A percentile compares a stretch with the other conserved stretches of the same genome.
Conservation (phyloP, 2,888 invertebrate genomes). For the Agrochola lota region DNA sequence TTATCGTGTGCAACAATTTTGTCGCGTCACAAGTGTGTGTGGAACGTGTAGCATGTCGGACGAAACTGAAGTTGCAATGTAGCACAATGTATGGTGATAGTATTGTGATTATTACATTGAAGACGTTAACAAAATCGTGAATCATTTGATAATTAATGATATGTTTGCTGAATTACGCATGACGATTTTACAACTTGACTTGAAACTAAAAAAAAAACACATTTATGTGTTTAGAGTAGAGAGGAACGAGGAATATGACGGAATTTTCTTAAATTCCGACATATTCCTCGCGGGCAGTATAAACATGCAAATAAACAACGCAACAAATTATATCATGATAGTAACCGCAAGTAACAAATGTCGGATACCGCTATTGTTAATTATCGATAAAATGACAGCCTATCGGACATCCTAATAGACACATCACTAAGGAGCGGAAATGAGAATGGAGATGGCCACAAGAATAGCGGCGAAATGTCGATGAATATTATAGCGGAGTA, state of each 20-base stretch:
- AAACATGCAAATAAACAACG: not conserved
- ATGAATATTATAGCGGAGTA: not conserved
- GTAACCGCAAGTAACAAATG: conserved; percentile 13
- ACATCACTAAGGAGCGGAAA: conserved; percentile 27
- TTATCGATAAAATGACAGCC: conserved; percentile 34
- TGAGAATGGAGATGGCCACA: conserved; percentile 14
- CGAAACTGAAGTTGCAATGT: conserved; percentile 74
- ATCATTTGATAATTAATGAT: conserved; percentile 3
- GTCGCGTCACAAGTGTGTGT: conserved; percentile 78
- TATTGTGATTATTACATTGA: conserved; percentile 31
- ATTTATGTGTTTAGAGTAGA: too few relatives aligned
- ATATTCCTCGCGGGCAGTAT: not conserved
- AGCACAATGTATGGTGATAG: conserved; percentile 65
- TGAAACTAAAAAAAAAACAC: not conserved
- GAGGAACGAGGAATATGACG: too few relatives aligned
- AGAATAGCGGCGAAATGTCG: conserved; percentile 5
- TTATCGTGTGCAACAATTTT: conserved; percentile 81
- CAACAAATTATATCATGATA: conserved; percentile 3
- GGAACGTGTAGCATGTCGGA: conserved; percentile 64
- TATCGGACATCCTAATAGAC: conserved; percentile 10
- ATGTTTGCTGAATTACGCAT: conserved; percentile 29
- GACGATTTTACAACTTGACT: not conserved
- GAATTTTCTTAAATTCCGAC: not conserved
- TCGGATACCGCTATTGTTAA: conserved; percentile 7
- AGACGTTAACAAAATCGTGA: conserved; percentile 22